Evolutionary conservation across 2,797 vertebrate species (phyloP), one percentile per base, ranked within the genome.

Genomic region (Ctenopoma kingsleyae): DNA sequence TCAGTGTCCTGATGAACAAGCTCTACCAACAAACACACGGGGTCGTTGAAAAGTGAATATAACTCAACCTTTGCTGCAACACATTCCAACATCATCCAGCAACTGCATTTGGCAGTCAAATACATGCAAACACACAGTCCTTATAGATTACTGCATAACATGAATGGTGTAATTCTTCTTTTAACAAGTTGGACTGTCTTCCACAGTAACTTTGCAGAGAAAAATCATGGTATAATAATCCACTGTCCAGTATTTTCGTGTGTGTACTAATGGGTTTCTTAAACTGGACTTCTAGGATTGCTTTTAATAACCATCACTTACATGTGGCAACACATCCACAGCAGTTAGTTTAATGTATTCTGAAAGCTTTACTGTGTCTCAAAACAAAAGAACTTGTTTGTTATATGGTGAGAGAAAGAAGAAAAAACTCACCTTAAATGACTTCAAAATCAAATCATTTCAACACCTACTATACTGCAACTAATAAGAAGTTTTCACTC

Each of bases 391-490:
- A 40, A 40, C 5, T 40, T 38, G 11, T 40, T 40, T 36, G 11
- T 3, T 36, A 11, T 11, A 36, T 9, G 30, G 20, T 2, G 4
- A 49, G 13, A 36, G 35, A 36, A 50, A 54, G 1, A 25, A 13
- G 23, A 44, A 66, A 69, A 58, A 6, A 6, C 0, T 30, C 2
- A 6, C 4, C 0, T 30, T 2, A 47, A 13, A 12, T 32, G 30
- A 32, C 30, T 32, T 8, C 30, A 32, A 32, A 9, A 32, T 9
- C 3, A 36, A 36, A 12, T 36, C 2, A 36, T 36, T 36, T 36
- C 3, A 75, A 72, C 17, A 27, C 5, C 25, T 16, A 16, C 61
- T 27, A 53, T 48, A 61, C 8, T 47, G 10, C 16, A 54, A 55
- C 32, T 60, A 48, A 71, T 64, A 54, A 49, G 15, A 11, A 22